Conservation (phyloP, 2,888 invertebrate species). For the Abrostola triplasia region DNA sequence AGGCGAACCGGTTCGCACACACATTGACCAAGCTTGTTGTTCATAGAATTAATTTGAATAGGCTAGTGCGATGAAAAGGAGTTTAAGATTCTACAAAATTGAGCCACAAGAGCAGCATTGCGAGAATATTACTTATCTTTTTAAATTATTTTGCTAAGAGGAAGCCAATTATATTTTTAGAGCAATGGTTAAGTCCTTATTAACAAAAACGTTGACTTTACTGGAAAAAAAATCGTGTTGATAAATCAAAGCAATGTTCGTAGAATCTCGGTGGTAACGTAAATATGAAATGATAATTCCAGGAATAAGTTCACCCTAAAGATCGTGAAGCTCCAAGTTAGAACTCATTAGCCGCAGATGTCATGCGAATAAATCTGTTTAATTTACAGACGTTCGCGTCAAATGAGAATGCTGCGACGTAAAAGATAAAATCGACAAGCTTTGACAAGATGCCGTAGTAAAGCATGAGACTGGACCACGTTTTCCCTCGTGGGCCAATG, state of each 20-base stretch:
- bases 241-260: too few relatives aligned
- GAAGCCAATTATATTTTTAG: too few relatives aligned
- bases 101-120: background rate
- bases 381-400: conserved; percentile 12
- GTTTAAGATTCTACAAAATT: conserved; percentile 10
- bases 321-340: background rate
- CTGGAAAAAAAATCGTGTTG: too few relatives aligned
- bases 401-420: conserved; percentile 4
- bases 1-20: conserved; percentile 38
- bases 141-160: too few relatives aligned
- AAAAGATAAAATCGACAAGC: too few relatives aligned
- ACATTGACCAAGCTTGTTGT: conserved; percentile 34
- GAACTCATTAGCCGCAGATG: conserved; percentile 21
- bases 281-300: too few relatives aligned
- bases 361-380: conserved; percentile 18
- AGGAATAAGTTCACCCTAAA: background rate
- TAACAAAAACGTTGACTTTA: too few relatives aligned
- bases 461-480: background rate
- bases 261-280: too few relatives aligned
- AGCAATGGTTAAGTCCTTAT: too few relatives aligned
- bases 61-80: conserved; percentile 33
- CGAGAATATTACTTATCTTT: too few relatives aligned
- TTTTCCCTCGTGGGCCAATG: conserved; percentile 3
- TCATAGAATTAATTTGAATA: conserved; percentile 40
- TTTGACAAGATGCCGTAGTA: background rate